phyloP scores from a whole-genome alignment of 2,113 vertebrate species.

The Acanthochromis polyacanthus region DNA sequence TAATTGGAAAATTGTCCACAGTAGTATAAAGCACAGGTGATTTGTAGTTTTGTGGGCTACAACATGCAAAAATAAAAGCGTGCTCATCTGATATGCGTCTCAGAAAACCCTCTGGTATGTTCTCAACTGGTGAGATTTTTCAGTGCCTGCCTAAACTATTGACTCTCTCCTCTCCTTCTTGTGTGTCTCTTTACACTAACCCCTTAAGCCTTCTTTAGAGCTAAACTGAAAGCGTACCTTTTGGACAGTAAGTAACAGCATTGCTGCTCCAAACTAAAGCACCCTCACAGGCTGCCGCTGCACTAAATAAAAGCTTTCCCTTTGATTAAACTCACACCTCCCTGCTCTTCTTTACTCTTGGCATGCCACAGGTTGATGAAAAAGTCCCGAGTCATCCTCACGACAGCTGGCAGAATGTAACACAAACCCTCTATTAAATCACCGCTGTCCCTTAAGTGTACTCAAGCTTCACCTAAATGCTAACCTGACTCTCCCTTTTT shows the following conservation, averaged over 20 bases:
- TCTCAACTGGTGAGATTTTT: neutral
- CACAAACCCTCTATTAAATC: slow-evolving; percentile 59
- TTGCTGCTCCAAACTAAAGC: neutral
- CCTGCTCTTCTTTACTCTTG: slow-evolving; percentile 5
- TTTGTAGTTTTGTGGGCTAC: slow-evolving; percentile 48
- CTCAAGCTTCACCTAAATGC: slow-evolving; percentile 61
- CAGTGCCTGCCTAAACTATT: neutral
- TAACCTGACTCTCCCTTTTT: slow-evolving; percentile 43
- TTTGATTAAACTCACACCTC: neutral
- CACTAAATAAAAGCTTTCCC: neutral
- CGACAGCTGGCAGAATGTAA: slow-evolving; percentile 57
- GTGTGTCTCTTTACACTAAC: slow-evolving; percentile 71
- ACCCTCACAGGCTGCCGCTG: neutral
- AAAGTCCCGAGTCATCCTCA: slow-evolving; percentile 24
- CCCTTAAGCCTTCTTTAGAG: slow-evolving; percentile 75
- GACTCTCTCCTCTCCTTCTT: slow-evolving; percentile 62
- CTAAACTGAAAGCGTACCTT: slow-evolving; percentile 84
- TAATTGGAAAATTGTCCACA: slow-evolving; percentile 31
- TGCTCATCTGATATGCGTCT: neutral
- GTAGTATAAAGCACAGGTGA: slow-evolving; percentile 9
- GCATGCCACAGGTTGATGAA: slow-evolving; percentile 64
- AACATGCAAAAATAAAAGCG: slow-evolving; percentile 12
- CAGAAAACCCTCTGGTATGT: neutral
- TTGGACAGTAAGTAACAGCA: slow-evolving; percentile 82
- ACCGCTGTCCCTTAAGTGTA: slow-evolving; percentile 62